These are phyloP conservation scores for Pipa parva DNA, from an alignment of 2,113 vertebrate genomes.

Conservation along the genomic window DNA sequence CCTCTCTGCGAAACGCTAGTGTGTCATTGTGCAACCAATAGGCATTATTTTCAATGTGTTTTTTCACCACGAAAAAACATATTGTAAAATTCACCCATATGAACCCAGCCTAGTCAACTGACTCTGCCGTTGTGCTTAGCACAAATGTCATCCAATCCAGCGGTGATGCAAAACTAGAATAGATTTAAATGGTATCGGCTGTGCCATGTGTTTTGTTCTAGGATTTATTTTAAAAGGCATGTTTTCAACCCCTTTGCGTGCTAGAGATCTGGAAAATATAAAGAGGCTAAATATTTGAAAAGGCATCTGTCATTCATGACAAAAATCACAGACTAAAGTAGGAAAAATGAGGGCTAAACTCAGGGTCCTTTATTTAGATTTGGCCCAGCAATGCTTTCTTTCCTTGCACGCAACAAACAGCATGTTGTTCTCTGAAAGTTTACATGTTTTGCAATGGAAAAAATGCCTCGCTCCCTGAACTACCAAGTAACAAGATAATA, in stretches of 20 bases:
- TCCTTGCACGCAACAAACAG: slow-evolving; percentile 67
- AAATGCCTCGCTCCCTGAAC: background rate
- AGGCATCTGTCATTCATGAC: slow-evolving; percentile 66
- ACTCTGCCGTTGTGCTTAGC: slow-evolving; percentile 35
- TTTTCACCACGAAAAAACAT: too few relatives aligned
- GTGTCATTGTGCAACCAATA: too few relatives aligned
- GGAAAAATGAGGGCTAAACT: slow-evolving; percentile 58
- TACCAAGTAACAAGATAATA: slow-evolving; percentile 1
- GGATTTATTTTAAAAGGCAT: slow-evolving; percentile 64
- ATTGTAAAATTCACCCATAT: too few relatives aligned
- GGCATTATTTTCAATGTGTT: too few relatives aligned
- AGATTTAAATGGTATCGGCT: slow-evolving; percentile 31
- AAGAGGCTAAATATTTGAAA: slow-evolving; percentile 63
- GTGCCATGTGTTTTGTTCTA: slow-evolving; percentile 37
- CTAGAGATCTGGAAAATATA: slow-evolving; percentile 66
- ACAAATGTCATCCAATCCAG: slow-evolving; percentile 59
- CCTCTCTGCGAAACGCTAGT: too few relatives aligned
- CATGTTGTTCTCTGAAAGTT: slow-evolving; percentile 15
- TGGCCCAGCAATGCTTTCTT: slow-evolving; percentile 45
- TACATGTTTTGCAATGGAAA: slow-evolving; percentile 23
- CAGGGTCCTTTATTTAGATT: slow-evolving; percentile 48
- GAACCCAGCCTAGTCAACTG: too few relatives aligned
- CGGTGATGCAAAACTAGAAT: slow-evolving; percentile 45
- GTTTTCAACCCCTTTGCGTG: slow-evolving; percentile 66
- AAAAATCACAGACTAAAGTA: slow-evolving; percentile 62